Evolutionary conservation across 2,113 vertebrate species (phyloP).

Genomic region (Thomomys bottae): DNA sequence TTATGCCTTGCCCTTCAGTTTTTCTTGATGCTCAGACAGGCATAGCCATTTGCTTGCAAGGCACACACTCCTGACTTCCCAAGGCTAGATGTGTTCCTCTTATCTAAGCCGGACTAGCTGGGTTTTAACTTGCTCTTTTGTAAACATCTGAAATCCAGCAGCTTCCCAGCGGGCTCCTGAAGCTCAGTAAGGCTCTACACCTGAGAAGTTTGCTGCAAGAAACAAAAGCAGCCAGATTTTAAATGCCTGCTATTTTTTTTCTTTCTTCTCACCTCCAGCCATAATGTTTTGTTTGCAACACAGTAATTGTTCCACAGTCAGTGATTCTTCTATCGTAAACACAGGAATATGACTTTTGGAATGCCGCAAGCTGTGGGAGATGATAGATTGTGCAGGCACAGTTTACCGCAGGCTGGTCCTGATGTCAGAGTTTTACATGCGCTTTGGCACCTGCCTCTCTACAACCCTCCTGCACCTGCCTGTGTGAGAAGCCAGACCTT

Average conservation of each 20-base stretch:
- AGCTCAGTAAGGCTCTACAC: neutral
- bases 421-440: neutral
- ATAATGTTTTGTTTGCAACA: constrained; percentile 40
- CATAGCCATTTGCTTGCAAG: constrained; percentile 43
- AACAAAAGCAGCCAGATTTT: constrained; percentile 11
- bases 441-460: neutral
- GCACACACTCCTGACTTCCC: constrained; percentile 20
- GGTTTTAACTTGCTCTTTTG: neutral
- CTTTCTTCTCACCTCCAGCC: constrained; percentile 29
- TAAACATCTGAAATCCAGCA: constrained; percentile 36
- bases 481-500: no score
- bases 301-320: constrained; percentile 44
- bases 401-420: neutral
- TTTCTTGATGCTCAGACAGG: neutral
- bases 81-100: neutral
- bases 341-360: neutral
- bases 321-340: constrained; percentile 47
- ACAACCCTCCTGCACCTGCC: neutral
- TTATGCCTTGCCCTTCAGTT: neutral
- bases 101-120: constrained; percentile 30
- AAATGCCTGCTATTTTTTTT: constrained; percentile 6
- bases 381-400: neutral
- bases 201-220: constrained; percentile 21
- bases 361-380: neutral
- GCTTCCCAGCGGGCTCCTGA: constrained; percentile 28